Evolutionary conservation across 2,888 invertebrate genomes (phyloP), one percentile per base, ranked within the genome.

Genomic region (Xylota sylvarum): DNA sequence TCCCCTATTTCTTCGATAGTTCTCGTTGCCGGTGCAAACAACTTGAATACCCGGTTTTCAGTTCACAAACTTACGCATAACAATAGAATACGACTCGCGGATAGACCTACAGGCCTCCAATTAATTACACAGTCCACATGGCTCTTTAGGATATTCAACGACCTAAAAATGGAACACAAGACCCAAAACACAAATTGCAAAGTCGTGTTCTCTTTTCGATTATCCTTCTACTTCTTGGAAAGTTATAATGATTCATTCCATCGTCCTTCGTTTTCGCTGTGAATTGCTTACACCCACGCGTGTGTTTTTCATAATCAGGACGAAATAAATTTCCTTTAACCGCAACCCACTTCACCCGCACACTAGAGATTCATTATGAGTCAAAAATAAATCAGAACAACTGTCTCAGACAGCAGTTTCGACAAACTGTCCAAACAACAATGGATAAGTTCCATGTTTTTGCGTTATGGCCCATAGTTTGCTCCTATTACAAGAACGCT

Each of bases 341-440:
- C 58, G 10, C 14, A 27, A 35, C 9, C 30, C 35, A 56, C 14
- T 32, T 6, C 7, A 19, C 7, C 30, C 17, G 5, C 40, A 9
- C 6, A 12, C 19, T n/a, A n/a, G n/a, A 37, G 32, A 35, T 64
- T 17, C 32, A 43, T 64, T 10, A 35, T 50, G n/a, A 14, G 19
- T 23, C 35, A n/a, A 37, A 23, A 50, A 67, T 67, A 50, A 14
- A 23, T 50, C 23, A 64, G 37, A 50, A 52, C 52, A 27, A 67
- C 52, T 55, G 52, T 69, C 30, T 55, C 30, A 40, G 52, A 40
- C 40, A 40, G 1, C 37, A 40, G 1, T 23, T n/a, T 69, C 17
- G 12, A 17, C 9, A 40, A 27, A 14, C 14, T 35, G 52, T 67
- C 35, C 40, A 69, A 55, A 69, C 27, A 67, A 52, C 19, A 55